These are phyloP conservation scores for Drosophila anceps DNA, from an alignment of 2,888 invertebrate genomes.

Conservation along the genomic window DNA sequence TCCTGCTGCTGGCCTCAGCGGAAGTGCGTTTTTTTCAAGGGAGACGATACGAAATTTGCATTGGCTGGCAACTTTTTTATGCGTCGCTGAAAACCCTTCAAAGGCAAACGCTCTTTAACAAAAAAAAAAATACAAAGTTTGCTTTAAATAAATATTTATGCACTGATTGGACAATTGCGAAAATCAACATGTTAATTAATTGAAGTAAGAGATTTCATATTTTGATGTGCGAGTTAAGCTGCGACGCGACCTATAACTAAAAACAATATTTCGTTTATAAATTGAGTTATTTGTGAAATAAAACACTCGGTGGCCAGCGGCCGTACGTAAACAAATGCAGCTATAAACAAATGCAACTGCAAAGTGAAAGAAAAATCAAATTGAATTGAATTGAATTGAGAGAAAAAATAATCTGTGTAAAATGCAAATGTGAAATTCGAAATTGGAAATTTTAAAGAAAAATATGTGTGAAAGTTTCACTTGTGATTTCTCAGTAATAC, in stretches of 20 bases:
- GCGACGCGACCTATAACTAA: background rate
- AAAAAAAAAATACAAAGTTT: background rate
- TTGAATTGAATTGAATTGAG: background rate
- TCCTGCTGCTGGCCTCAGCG: conserved; percentile 18
- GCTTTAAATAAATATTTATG: conserved; percentile 35
- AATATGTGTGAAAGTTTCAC: background rate
- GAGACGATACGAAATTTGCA: conserved; percentile 18
- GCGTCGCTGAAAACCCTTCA: conserved; percentile 44
- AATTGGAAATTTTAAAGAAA: background rate
- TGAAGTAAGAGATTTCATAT: conserved; percentile 8
- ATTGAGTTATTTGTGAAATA: conserved; percentile 15
- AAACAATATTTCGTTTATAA: conserved; percentile 11
- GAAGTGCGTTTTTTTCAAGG: conserved; percentile 40
- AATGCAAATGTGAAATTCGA: conserved; percentile 10
- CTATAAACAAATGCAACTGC: conserved; percentile 38
- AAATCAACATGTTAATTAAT: conserved; percentile 43
- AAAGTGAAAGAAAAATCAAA: conserved; percentile 18
- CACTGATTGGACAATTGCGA: conserved; percentile 46
- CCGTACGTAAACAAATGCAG: conserved; percentile 40
- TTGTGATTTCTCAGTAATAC: background rate
- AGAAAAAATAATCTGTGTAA: conserved; percentile 7
- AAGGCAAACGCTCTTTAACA: conserved; percentile 32
- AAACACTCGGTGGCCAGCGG: conserved; percentile 22
- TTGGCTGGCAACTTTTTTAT: conserved; percentile 55
- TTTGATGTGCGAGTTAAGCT: conserved; percentile 1